phyloP scores from a whole-genome alignment of 2,797 vertebrate genomes.

The Melanotaenia nigrans region DNA sequence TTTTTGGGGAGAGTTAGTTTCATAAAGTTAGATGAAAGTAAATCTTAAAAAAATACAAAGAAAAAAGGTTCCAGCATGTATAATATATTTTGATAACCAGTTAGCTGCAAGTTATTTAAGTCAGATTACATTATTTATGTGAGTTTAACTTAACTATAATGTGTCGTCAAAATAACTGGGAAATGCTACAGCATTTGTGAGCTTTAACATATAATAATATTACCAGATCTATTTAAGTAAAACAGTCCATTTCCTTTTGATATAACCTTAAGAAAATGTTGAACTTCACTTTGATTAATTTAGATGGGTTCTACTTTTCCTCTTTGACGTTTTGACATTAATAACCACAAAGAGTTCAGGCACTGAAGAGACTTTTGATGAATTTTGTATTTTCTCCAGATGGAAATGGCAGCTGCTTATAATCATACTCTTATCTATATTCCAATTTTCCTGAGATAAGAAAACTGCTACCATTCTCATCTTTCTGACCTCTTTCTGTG shows the following conservation, averaged over 20 bases:
- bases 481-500: conserved; percentile 1
- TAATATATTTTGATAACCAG: conserved; percentile 10
- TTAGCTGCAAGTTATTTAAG: conserved; percentile 8
- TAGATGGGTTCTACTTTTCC: conserved; percentile 14
- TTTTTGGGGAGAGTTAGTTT: conserved; percentile 53
- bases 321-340: conserved; percentile 52
- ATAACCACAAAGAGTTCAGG: conserved; percentile 28
- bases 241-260: not conserved
- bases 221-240: conserved; percentile 20
- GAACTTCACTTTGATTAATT: conserved; percentile 39
- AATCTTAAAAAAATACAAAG: conserved; percentile 28
- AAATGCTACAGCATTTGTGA: conserved; percentile 3
- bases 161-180: conserved; percentile 13
- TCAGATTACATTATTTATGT: not conserved
- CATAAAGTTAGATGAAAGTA: conserved; percentile 57
- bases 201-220: conserved; percentile 17
- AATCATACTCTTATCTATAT: conserved; percentile 17
- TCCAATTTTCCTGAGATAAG: conserved; percentile 7
- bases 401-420: conserved; percentile 36
- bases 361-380: conserved; percentile 18
- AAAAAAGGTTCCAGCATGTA: conserved; percentile 48
- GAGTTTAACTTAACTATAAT: conserved; percentile 8
- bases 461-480: conserved; percentile 21
- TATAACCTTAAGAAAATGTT: conserved; percentile 30
- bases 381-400: conserved; percentile 23